These are phyloP conservation scores for Brachyistius frenatus DNA, from an alignment of 2,113 vertebrate genomes.

Conservation along the genomic window DNA sequence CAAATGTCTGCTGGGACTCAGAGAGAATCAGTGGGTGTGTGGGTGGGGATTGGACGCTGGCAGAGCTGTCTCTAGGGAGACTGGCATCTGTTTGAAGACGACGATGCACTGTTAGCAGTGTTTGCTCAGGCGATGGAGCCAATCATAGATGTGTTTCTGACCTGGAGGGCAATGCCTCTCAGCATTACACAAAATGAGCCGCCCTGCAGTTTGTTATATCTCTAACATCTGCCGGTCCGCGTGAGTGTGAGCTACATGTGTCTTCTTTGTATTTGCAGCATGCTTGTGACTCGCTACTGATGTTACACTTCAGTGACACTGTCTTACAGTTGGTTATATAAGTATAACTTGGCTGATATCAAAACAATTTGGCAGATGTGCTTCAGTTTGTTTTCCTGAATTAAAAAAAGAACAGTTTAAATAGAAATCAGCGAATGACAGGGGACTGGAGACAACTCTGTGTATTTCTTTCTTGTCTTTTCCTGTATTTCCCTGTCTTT, in stretches of 20 bases:
- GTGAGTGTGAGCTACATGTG: slow-evolving; percentile 24
- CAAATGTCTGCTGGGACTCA: slow-evolving; percentile 48
- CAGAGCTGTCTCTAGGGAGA: slow-evolving; percentile 63
- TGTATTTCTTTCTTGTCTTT: slow-evolving; percentile 12
- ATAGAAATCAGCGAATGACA: slow-evolving; percentile 20
- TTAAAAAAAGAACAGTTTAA: background rate
- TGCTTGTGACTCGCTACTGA: slow-evolving; percentile 1
- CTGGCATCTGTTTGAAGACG: slow-evolving; percentile 61
- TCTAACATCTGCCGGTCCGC: slow-evolving; percentile 39
- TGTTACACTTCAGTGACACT: slow-evolving; percentile 14
- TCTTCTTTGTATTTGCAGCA: slow-evolving; percentile 15
- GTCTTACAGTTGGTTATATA: slow-evolving; percentile 13
- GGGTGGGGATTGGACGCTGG: slow-evolving; percentile 48
- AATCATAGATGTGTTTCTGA: slow-evolving; percentile 53
- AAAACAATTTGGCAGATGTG: slow-evolving; percentile 26
- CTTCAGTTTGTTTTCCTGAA: slow-evolving; percentile 21
- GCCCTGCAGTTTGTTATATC: slow-evolving; percentile 43
- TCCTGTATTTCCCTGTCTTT: slow-evolving; percentile 35
- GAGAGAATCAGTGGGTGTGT: slow-evolving; percentile 39
- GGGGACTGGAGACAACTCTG: slow-evolving; percentile 10
- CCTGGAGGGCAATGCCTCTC: slow-evolving; percentile 43
- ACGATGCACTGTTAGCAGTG: slow-evolving; percentile 16
- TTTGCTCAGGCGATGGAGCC: slow-evolving; percentile 56
- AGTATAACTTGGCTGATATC: background rate
- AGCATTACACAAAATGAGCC: slow-evolving; percentile 46